phyloP scores from a whole-genome alignment of 2,113 vertebrate genomes.

The Tapirus terrestris region DNA sequence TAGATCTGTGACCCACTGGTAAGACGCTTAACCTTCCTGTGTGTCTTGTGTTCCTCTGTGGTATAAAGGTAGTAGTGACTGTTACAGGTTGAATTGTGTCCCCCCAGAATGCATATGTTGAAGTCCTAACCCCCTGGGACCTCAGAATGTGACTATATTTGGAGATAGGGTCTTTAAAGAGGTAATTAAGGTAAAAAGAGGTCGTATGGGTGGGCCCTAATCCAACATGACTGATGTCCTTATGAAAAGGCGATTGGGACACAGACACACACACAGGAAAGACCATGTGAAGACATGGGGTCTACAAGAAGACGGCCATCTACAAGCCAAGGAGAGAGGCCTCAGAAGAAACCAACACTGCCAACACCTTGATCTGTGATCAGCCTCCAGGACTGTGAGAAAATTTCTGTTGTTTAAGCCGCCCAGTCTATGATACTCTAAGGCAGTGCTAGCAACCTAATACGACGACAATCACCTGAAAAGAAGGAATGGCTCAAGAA shows the following conservation, averaged over 20 bases:
- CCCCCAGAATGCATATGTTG: no score
- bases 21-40: not conserved
- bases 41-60: no score
- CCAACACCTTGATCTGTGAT: no score
- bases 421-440: not conserved
- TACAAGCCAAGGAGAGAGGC: not conserved
- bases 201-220: not conserved
- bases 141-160: not conserved
- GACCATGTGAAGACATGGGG: rapidly evolving
- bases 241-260: not conserved
- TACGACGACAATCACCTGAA: not conserved
- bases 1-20: not conserved
- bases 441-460: not conserved
- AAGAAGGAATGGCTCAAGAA: not conserved
- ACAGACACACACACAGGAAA: not conserved
- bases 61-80: not conserved
- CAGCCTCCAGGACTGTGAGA: not conserved
- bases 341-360: no score
- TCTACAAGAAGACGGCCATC: rapidly evolving
- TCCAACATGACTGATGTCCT: not conserved
- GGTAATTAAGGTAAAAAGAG: not conserved
- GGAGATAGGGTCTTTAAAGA: not conserved
- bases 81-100: no score
- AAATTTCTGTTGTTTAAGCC: no score
- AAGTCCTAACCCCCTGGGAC: not conserved